Evolutionary conservation across 1,140 invertebrate species (phyloP).

Genomic region (Drosophila oshimai): DNA sequence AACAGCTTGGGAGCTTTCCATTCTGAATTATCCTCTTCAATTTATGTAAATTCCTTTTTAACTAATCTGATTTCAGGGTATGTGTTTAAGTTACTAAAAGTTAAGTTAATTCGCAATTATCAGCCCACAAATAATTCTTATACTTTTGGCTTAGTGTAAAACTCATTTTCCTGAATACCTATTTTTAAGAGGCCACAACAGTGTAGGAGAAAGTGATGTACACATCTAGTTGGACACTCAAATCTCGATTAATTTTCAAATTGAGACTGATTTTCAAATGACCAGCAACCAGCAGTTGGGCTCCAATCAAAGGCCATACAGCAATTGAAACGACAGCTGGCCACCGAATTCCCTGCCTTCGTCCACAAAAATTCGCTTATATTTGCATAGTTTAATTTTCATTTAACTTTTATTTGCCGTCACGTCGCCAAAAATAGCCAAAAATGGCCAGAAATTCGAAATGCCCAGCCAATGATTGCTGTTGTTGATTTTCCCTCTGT

Average conservation of each 20-base stretch:
- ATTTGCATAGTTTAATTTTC: conserved; percentile 62
- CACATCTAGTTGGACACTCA: too few relatives aligned
- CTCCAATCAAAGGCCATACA: not conserved
- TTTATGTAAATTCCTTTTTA: too few relatives aligned
- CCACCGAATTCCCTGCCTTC: not conserved
- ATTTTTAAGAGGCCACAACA: too few relatives aligned
- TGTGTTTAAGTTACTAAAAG: too few relatives aligned
- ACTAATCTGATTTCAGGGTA: too few relatives aligned
- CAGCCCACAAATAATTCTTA: too few relatives aligned
- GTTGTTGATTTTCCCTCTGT: conserved; percentile 1
- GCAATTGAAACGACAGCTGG: not conserved
- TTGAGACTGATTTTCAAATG: conserved; percentile 29
- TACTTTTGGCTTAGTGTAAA: too few relatives aligned
- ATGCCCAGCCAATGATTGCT: conserved; percentile 30
- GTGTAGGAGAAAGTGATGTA: too few relatives aligned
- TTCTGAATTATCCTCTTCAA: too few relatives aligned
- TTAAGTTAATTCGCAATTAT: too few relatives aligned
- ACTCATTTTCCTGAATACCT: too few relatives aligned
- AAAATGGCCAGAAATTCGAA: conserved; percentile 50
- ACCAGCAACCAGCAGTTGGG: conserved; percentile 27
- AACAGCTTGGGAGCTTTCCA: too few relatives aligned
- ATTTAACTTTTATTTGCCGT: conserved; percentile 66
- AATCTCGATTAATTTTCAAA: not conserved
- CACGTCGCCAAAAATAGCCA: conserved; percentile 45
- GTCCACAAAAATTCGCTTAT: conserved; percentile 13